A percentile compares a stretch with the other conserved stretches of the same genome.
These are phyloP conservation scores for Polydrusus cervinus DNA, from an alignment of 2,888 invertebrate species.

Conservation along the genomic window DNA sequence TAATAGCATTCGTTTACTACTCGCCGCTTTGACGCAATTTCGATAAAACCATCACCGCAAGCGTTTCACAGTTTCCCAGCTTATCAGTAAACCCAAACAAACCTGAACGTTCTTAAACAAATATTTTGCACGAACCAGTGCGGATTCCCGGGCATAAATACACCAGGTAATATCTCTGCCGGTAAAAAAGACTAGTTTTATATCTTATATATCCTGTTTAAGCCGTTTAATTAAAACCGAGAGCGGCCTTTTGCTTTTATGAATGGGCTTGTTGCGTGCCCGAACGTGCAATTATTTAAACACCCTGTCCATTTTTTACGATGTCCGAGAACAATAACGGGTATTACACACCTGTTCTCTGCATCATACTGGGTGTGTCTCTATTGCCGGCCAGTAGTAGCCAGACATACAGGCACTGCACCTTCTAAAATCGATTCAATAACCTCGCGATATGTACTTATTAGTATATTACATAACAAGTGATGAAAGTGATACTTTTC, in stretches of 20 bases:
- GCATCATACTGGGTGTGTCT: background rate
- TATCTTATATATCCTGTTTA: slow-evolving; percentile 42
- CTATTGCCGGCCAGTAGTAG: background rate
- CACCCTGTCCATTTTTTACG: slow-evolving; percentile 31
- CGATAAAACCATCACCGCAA: too few species aligned
- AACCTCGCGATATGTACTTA: too few species aligned
- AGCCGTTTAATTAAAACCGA: slow-evolving; percentile 34
- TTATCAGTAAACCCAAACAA: too few species aligned
- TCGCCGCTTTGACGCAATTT: too few species aligned
- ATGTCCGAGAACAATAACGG: slow-evolving; percentile 31
- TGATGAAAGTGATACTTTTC: too few species aligned
- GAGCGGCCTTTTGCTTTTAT: slow-evolving; percentile 34
- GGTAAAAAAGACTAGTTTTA: slow-evolving; percentile 21
- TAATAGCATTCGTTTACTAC: too few species aligned
- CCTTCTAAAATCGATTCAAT: too few species aligned
- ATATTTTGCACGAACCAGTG: too few species aligned
- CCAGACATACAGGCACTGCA: background rate
- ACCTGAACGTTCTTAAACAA: too few species aligned
- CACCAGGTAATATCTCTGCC: background rate
- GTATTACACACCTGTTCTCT: slow-evolving; percentile 32
- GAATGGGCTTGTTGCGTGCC: slow-evolving; percentile 33
- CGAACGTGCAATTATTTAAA: slow-evolving; percentile 35
- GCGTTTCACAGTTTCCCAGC: background rate
- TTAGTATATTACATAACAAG: too few species aligned
- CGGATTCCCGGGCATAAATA: too few species aligned